Evolutionary conservation across 2,888 invertebrate species (phyloP).

Genomic region (Rhyacophila evoluta): DNA sequence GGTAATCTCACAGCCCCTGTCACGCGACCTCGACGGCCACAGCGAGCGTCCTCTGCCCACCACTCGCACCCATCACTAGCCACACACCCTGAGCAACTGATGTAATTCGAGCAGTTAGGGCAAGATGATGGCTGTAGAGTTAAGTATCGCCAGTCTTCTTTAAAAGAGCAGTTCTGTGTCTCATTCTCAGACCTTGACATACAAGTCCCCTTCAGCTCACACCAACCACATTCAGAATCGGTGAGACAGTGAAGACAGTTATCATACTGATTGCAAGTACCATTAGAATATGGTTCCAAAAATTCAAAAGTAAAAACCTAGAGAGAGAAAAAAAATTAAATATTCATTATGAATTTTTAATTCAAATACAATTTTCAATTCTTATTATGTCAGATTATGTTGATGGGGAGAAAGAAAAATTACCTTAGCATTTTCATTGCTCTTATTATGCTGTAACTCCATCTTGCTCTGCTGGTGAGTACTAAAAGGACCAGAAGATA

Average conservation of each 20-base stretch:
- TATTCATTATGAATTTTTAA: too few relatives aligned
- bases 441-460: slow-evolving; percentile 83
- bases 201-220: slow-evolving; percentile 80
- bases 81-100: slow-evolving; percentile 88
- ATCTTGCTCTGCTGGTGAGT: slow-evolving; percentile 82
- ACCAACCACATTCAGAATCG: slow-evolving; percentile 94
- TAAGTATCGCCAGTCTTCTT: slow-evolving; percentile 81
- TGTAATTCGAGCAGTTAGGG: slow-evolving; percentile 89
- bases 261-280: slow-evolving; percentile 79
- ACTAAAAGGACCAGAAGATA: slow-evolving; percentile 71
- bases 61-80: slow-evolving; percentile 84
- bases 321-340: slow-evolving; percentile 52
- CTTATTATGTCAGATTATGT: too few relatives aligned
- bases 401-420: too few relatives aligned
- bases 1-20: slow-evolving; percentile 74
- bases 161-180: slow-evolving; percentile 70
- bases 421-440: slow-evolving; percentile 80
- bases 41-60: slow-evolving; percentile 91
- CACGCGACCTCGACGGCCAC: slow-evolving; percentile 82
- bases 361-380: too few relatives aligned
- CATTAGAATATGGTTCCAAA: slow-evolving; percentile 88
- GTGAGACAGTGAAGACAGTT: slow-evolving; percentile 91
- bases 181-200: slow-evolving; percentile 78
- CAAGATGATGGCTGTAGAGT: slow-evolving; percentile 87
- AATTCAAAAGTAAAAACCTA: slow-evolving; percentile 88